Evolutionary conservation across 2,888 invertebrate species (phyloP).

Genomic region (Drosophila engyochracea): DNA sequence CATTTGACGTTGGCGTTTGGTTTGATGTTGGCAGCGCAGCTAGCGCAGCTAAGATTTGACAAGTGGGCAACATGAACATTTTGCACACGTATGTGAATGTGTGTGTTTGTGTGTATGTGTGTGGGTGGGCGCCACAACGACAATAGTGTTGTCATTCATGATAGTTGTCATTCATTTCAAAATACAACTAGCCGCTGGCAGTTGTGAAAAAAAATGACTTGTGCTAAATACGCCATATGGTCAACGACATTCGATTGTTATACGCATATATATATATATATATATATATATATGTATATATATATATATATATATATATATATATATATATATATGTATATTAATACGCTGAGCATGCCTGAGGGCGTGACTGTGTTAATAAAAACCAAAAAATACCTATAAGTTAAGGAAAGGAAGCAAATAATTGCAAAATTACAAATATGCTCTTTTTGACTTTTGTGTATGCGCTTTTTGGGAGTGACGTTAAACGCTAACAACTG

Average conservation of each 20-base stretch:
- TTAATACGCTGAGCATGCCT: conserved; percentile 38
- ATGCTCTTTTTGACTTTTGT: background rate
- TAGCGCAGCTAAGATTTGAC: conserved; percentile 58
- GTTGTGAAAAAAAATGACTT: conserved; percentile 29
- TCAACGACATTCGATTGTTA: conserved; percentile 25
- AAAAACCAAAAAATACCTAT: conserved; percentile 41
- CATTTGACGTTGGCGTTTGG: conserved; percentile 10
- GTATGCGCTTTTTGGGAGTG: conserved; percentile 9
- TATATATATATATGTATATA: background rate
- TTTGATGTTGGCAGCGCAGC: conserved; percentile 15
- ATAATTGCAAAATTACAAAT: conserved; percentile 31
- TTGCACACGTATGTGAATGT: conserved; percentile 21
- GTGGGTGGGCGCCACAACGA: conserved; percentile 54
- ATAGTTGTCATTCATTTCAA: conserved; percentile 64
- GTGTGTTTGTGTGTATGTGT: conserved; percentile 34
- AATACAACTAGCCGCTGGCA: conserved; percentile 6
- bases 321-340: conserved; percentile 6
- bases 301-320: background rate
- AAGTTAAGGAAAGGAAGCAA: conserved; percentile 13
- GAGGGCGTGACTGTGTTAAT: conserved; percentile 36
- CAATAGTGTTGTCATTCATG: conserved; percentile 15
- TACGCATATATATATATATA: background rate
- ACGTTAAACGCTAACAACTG: conserved; percentile 35
- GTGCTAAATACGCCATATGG: conserved; percentile 51
- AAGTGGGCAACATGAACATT: conserved; percentile 56